These are phyloP conservation scores for Rugalucina vietnamica DNA, from an alignment of 2,888 invertebrate genomes.

Conservation along the genomic window DNA sequence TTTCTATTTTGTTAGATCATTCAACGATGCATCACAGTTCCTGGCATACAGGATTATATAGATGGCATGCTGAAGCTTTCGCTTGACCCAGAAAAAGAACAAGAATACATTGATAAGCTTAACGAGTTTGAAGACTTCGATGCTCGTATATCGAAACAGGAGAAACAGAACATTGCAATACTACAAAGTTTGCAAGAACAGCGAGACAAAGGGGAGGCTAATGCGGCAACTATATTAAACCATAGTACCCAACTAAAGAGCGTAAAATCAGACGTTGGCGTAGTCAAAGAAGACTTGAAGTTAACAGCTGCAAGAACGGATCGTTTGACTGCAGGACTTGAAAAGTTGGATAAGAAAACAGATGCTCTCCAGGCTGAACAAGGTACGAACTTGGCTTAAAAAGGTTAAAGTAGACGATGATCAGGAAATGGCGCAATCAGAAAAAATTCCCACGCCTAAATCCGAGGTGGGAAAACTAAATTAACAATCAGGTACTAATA, in stretches of 20 bases:
- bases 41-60: constrained; percentile 22
- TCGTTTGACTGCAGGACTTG: not conserved
- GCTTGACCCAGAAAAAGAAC: constrained; percentile 33
- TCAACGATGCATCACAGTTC: constrained; percentile 11
- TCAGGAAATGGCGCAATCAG: too few relatives aligned
- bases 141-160: not conserved
- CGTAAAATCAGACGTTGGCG: not conserved
- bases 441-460: too few relatives aligned
- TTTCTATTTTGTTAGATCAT: constrained; percentile 10
- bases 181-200: not conserved
- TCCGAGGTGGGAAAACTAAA: too few relatives aligned
- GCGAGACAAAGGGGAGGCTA: not conserved
- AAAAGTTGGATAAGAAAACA: not conserved
- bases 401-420: too few relatives aligned
- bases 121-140: constrained; percentile 22
- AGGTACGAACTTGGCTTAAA: not conserved
- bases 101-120: not conserved
- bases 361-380: not conserved
- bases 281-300: not conserved
- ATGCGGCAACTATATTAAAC: not conserved
- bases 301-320: not conserved
- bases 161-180: not conserved
- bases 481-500: too few relatives aligned
- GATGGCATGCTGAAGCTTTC: not conserved
- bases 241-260: not conserved